Percentiles rank a stretch among this genome's conserved stretches.
phyloP scores from a whole-genome alignment of 23 tunicate species.

The Aplidium turbinatum region DNA sequence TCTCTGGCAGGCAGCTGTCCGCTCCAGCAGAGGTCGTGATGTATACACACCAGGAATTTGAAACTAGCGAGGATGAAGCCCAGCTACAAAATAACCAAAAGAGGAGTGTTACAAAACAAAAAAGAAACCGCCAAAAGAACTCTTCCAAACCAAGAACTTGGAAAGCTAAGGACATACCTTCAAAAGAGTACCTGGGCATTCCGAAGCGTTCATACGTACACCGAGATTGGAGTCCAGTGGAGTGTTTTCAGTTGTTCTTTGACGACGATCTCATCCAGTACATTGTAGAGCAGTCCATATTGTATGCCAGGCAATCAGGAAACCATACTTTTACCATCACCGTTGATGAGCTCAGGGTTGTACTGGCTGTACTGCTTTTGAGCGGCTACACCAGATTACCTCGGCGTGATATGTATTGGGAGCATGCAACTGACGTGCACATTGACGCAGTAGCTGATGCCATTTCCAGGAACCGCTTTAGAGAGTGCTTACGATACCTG shows the following conservation, averaged over 20 bases:
- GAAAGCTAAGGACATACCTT: too few species aligned
- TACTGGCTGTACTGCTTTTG: conserved; percentile 1
- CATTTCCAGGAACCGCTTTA: neutral
- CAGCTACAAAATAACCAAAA: too few species aligned
- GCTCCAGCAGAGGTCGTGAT: neutral
- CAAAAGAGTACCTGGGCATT: too few species aligned
- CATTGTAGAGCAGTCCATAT: neutral
- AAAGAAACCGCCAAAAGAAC: too few species aligned
- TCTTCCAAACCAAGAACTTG: too few species aligned
- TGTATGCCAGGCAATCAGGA: conserved; percentile 7
- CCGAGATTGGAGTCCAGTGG: conserved; percentile 3
- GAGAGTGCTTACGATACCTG: neutral
- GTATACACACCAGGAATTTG: too few species aligned
- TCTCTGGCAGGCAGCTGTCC: neutral
- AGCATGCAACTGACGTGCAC: neutral
- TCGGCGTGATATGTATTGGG: conserved; percentile 2
- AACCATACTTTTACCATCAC: conserved; percentile 2
- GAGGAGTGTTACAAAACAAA: too few species aligned
- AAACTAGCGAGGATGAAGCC: too few species aligned
- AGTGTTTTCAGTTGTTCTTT: conserved; percentile 2
- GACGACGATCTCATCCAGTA: neutral
- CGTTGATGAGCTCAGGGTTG: conserved; percentile 3
- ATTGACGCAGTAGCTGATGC: neutral
- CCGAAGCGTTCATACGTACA: neutral
- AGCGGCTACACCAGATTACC: neutral